phyloP scores from a whole-genome alignment of 2,888 invertebrate species.

The Notocelia uddmanniana region DNA sequence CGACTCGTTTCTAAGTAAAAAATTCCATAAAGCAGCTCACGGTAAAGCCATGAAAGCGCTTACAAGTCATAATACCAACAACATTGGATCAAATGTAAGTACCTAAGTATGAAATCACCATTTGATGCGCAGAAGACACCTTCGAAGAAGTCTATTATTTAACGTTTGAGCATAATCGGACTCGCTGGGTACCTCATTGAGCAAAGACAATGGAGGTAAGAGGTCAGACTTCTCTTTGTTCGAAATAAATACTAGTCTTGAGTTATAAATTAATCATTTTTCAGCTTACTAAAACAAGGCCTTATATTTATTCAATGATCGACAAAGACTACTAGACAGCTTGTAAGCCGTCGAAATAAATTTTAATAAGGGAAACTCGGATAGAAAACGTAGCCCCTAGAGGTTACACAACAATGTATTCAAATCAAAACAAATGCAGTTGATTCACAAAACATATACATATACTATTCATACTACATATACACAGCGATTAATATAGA shows the following conservation, averaged over 20 bases:
- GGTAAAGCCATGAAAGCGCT: conserved; percentile 57
- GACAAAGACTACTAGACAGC: conserved; percentile 37
- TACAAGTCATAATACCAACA: conserved; percentile 50
- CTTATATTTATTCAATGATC: conserved; percentile 37
- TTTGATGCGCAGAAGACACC: conserved; percentile 34
- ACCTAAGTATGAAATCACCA: conserved; percentile 41
- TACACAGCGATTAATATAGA: conserved; percentile 45
- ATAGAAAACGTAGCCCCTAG: conserved; percentile 36
- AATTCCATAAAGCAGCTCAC: conserved; percentile 44
- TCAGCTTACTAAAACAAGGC: conserved; percentile 41
- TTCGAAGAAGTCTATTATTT: conserved; percentile 32
- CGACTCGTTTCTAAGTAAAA: conserved; percentile 46
- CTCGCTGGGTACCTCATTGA: conserved; percentile 18
- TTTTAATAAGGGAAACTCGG: conserved; percentile 41
- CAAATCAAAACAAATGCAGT: conserved; percentile 41
- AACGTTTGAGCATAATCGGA: conserved; percentile 14
- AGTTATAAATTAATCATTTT: conserved; percentile 27
- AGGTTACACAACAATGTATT: conserved; percentile 40
- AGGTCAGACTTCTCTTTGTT: conserved; percentile 39
- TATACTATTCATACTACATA: conserved; percentile 3
- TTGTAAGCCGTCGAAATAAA: conserved; percentile 35
- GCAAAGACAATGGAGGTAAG: conserved; percentile 36
- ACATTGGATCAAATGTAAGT: conserved; percentile 48
- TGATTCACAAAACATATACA: conserved; percentile 30
- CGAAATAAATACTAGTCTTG: conserved; percentile 30